These are phyloP conservation scores for Lutjanus argentimaculatus DNA, from an alignment of 2,797 vertebrate species.

Conservation along the genomic window DNA sequence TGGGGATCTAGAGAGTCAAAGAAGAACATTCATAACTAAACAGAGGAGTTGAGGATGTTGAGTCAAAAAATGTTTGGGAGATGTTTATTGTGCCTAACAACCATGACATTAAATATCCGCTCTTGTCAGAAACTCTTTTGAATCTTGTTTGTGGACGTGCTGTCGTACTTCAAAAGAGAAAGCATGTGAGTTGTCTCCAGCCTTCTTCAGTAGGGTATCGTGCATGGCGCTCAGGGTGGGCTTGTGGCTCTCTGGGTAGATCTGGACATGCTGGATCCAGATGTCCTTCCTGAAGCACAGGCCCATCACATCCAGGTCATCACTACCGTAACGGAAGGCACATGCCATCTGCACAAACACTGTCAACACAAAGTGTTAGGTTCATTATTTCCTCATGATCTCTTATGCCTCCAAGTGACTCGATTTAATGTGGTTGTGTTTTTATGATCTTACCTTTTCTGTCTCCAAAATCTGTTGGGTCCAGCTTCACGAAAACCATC, in stretches of 20 bases:
- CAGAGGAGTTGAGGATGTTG: not conserved
- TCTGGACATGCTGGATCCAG: constrained; percentile 86
- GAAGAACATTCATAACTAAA: not conserved
- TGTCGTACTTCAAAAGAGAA: constrained; percentile 89
- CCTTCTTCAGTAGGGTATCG: constrained; percentile 90
- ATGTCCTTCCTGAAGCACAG: constrained; percentile 95
- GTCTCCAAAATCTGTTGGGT: constrained; percentile 88
- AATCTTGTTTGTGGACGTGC: no score
- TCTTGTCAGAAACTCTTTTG: no score
- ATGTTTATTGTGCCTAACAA: no score
- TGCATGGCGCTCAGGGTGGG: constrained; percentile 88
- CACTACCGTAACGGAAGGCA: constrained; percentile 93
- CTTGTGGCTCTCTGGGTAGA: constrained; percentile 85
- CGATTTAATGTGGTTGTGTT: not conserved
- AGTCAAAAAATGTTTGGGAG: no score
- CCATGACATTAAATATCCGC: no score
- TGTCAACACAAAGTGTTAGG: constrained; percentile 53
- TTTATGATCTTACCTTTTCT: constrained; percentile 85
- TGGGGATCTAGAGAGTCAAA: constrained; percentile 85
- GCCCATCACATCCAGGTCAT: constrained; percentile 94
- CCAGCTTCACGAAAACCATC: constrained; percentile 92
- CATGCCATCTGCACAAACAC: constrained; percentile 92
- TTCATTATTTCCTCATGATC: not conserved
- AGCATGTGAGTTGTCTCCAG: constrained; percentile 87
- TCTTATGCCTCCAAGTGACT: not conserved